phyloP scores from a whole-genome alignment of 2,888 invertebrate species.

The Coecobrya sp. region DNA sequence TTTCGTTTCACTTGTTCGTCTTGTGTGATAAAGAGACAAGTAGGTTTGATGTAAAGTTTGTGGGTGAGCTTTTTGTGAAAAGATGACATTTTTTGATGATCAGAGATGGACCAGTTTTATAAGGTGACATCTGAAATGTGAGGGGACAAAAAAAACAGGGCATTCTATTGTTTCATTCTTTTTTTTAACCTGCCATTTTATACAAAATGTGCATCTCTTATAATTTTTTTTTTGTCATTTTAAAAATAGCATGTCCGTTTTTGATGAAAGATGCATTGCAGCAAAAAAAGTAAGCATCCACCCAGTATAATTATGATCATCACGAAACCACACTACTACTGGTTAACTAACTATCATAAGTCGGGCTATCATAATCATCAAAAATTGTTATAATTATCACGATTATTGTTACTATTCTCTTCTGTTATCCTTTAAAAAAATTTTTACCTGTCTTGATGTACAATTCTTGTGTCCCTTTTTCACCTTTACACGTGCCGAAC shows the following conservation, averaged over 20 bases:
- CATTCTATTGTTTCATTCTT: background rate
- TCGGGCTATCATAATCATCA: background rate
- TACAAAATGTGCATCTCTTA: too few species aligned
- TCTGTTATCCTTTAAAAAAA: background rate
- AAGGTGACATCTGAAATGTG: background rate
- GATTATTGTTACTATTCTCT: background rate
- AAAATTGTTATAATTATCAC: background rate
- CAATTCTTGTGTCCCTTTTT: background rate
- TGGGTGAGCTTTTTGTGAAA: background rate
- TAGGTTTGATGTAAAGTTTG: background rate
- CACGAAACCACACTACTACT: background rate
- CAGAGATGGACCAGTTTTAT: conserved; percentile 39
- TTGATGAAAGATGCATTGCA: background rate
- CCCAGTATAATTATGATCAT: background rate
- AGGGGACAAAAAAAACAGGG: background rate
- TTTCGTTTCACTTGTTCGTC: too few species aligned
- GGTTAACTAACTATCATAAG: background rate
- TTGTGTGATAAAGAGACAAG: too few species aligned
- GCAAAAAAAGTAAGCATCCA: background rate
- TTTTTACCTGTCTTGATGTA: too few species aligned
- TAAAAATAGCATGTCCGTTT: background rate
- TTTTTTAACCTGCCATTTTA: background rate
- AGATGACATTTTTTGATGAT: conserved; percentile 40
- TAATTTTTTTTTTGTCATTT: background rate
- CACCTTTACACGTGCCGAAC: background rate